Conservation (phyloP, 1,140 invertebrate genomes). For the Calliphora vicina region DNA sequence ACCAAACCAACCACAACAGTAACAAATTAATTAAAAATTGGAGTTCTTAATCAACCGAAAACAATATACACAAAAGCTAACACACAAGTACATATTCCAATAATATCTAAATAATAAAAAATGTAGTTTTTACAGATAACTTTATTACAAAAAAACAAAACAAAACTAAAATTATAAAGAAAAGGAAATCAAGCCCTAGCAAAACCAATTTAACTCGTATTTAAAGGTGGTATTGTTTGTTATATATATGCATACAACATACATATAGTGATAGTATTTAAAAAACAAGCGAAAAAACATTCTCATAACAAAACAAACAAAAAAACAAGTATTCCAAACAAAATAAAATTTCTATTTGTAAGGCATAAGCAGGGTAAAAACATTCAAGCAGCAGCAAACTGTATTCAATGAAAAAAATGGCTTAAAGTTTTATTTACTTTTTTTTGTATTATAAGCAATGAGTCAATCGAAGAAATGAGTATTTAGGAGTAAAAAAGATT, state of each 20-base stretch:
- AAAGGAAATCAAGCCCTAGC: not conserved
- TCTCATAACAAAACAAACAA: not conserved
- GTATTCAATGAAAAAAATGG: not conserved
- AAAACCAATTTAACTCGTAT: not conserved
- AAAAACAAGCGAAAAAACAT: not conserved
- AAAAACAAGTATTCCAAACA: not conserved
- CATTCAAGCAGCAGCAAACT: not conserved
- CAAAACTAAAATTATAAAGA: not conserved
- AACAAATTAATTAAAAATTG: not conserved
- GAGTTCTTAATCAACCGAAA: not conserved
- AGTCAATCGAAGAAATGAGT: not conserved
- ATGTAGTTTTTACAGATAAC: not conserved
- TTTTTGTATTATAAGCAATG: not conserved
- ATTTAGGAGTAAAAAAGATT: no score
- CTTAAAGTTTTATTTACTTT: not conserved
- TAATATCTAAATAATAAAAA: not conserved
- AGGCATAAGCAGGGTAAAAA: slow-evolving; percentile 14
- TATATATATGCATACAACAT: not conserved
- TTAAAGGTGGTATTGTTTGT: not conserved
- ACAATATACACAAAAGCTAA: not conserved
- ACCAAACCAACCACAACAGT: not conserved
- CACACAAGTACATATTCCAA: not conserved
- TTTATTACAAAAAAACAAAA: no score
- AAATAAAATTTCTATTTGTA: not conserved
- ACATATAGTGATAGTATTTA: no score